Percentiles rank a stretch among this genome's conserved stretches.
Evolutionary conservation across 2,888 invertebrate genomes (phyloP).

Genomic region (Lasioglossum calceatum): DNA sequence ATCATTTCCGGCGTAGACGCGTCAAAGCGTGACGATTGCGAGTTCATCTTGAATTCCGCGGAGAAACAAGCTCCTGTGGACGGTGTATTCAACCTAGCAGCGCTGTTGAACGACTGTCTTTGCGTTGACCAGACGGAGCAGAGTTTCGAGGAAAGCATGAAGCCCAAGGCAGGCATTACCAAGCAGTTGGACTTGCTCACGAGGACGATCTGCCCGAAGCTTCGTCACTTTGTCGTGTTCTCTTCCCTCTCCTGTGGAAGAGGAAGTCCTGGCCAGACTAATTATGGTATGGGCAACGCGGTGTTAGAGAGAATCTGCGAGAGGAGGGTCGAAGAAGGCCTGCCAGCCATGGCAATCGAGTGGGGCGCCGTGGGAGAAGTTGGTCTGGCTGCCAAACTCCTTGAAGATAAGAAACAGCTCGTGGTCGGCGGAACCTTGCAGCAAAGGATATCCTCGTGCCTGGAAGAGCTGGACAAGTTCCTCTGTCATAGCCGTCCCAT

Average conservation of each 20-base stretch:
- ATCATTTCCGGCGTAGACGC: constrained; percentile 90
- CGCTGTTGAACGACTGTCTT: constrained; percentile 86
- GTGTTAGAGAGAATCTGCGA: constrained; percentile 90
- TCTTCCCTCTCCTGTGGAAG: constrained; percentile 88
- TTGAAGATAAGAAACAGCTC: constrained; percentile 89
- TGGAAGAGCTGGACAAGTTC: constrained; percentile 90
- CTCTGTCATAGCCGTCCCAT: constrained; percentile 88
- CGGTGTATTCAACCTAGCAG: constrained; percentile 89
- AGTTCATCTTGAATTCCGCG: constrained; percentile 87
- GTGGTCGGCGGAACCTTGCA: constrained; percentile 93
- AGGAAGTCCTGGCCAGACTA: constrained; percentile 88
- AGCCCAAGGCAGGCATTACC: constrained; percentile 87
- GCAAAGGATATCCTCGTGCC: constrained; percentile 93
- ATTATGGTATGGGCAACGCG: constrained; percentile 87
- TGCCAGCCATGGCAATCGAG: constrained; percentile 87
- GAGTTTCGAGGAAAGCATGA: constrained; percentile 85
- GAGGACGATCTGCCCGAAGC: constrained; percentile 84
- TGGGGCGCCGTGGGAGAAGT: constrained; percentile 90
- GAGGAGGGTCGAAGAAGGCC: constrained; percentile 79
- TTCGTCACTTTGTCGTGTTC: constrained; percentile 87
- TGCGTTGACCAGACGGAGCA: constrained; percentile 86
- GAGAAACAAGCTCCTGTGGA: constrained; percentile 86
- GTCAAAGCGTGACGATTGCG: constrained; percentile 89
- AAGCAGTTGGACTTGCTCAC: constrained; percentile 86
- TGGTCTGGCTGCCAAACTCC: constrained; percentile 92